Evolutionary conservation across 1,140 invertebrate genomes (phyloP).

Genomic region (Agrilus planipennis): DNA sequence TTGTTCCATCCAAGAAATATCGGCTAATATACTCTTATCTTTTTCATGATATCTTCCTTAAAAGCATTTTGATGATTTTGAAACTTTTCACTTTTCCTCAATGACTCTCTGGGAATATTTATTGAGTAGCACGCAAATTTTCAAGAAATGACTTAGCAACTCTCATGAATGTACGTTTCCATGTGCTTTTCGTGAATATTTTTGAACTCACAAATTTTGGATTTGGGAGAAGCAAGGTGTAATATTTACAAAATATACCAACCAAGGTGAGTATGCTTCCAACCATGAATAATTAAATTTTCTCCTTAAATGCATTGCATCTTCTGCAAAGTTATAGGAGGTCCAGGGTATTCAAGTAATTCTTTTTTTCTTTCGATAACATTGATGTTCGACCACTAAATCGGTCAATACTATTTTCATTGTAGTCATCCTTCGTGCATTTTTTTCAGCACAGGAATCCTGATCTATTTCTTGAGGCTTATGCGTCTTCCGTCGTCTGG

Average conservation of each 20-base stretch:
- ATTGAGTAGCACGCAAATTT: not conserved
- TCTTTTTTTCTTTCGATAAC: not conserved
- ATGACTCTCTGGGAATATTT: not conserved
- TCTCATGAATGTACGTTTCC: not conserved
- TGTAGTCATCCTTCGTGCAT: too few species aligned
- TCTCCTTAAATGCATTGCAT: too few species aligned
- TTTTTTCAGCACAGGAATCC: too few species aligned
- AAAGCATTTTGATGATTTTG: not conserved
- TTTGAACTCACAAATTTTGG: not conserved
- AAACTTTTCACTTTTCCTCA: not conserved
- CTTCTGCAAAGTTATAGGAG: too few species aligned
- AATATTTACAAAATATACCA: slow-evolving; percentile 4
- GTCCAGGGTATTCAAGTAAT: not conserved
- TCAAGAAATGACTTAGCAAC: slow-evolving; percentile 1
- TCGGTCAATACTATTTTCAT: not conserved
- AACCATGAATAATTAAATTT: too few species aligned
- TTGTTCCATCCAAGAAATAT: slow-evolving; percentile 6
- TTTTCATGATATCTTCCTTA: not conserved
- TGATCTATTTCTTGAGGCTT: too few species aligned
- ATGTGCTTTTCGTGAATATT: not conserved
- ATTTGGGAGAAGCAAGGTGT: not conserved
- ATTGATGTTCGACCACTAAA: not conserved
- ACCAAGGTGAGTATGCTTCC: slow-evolving; percentile 2
- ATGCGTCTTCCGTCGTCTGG: too few species aligned
- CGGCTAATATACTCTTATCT: not conserved